phyloP scores from a whole-genome alignment of 2,797 vertebrate species.

The Lepilemur septentrionalis region DNA sequence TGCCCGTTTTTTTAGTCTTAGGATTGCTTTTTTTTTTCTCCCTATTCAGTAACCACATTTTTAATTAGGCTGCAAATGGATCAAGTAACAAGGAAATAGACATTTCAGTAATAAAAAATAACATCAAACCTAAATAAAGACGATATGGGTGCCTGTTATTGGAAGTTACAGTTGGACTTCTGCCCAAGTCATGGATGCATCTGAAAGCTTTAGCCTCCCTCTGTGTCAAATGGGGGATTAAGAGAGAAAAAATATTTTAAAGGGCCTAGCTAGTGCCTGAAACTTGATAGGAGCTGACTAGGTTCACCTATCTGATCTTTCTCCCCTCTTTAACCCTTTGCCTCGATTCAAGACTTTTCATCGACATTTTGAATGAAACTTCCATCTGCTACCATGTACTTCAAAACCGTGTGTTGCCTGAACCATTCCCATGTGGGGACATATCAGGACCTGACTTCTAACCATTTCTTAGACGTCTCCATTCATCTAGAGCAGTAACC shows the following conservation, averaged over 20 bases:
- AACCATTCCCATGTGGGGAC: background rate
- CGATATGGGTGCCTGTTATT: background rate
- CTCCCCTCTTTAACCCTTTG: background rate
- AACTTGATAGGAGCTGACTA: background rate
- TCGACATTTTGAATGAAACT: background rate
- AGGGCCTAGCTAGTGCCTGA: background rate
- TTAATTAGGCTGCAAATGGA: conserved; percentile 4
- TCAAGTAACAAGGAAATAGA: conserved; percentile 37
- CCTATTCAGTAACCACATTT: background rate
- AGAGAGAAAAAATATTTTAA: background rate
- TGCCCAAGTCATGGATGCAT: too few relatives aligned
- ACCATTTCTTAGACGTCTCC: background rate
- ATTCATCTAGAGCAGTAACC: background rate
- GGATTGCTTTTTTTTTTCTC: background rate
- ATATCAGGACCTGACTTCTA: background rate
- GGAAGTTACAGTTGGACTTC: background rate
- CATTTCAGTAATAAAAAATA: background rate
- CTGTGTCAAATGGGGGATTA: background rate
- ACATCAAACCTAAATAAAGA: conserved; percentile 3
- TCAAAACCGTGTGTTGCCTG: background rate
- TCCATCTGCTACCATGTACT: background rate
- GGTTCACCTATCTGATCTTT: background rate
- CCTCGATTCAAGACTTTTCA: background rate
- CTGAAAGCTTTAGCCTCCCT: background rate
- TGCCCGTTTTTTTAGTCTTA: background rate